A percentile compares a stretch with the other conserved stretches of the same genome.
Conservation (phyloP, 2,888 invertebrate genomes). For the Notocelia uddmanniana region DNA sequence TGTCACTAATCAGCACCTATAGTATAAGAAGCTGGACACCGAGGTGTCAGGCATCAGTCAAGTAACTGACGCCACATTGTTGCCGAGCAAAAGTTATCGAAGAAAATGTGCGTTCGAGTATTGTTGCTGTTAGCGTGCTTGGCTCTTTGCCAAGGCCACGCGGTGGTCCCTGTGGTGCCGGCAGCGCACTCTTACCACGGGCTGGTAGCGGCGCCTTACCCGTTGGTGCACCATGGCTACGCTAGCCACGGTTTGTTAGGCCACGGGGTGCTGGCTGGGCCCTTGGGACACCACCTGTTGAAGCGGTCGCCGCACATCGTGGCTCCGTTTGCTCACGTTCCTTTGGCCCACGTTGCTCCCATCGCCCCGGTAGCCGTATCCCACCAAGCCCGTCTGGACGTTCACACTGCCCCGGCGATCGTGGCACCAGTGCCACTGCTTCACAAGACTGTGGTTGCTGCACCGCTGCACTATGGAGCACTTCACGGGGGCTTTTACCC, state of each 20-base stretch:
- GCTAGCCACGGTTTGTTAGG: slow-evolving; percentile 48
- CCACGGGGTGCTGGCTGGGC: slow-evolving; percentile 50
- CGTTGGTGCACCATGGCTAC: slow-evolving; percentile 57
- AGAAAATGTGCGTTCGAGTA: slow-evolving; percentile 61
- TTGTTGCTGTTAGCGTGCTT: slow-evolving; percentile 62
- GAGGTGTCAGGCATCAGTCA: slow-evolving; percentile 59
- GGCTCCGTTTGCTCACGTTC: slow-evolving; percentile 57
- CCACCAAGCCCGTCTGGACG: slow-evolving; percentile 83
- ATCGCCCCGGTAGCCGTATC: slow-evolving; percentile 78
- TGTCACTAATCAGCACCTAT: slow-evolving; percentile 67
- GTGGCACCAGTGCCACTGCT: slow-evolving; percentile 62
- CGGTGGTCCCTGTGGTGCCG: slow-evolving; percentile 63
- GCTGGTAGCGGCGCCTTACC: slow-evolving; percentile 62
- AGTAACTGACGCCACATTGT: slow-evolving; percentile 49
- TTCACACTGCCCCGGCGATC: slow-evolving; percentile 68
- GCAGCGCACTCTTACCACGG: slow-evolving; percentile 57
- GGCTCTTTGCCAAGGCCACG: slow-evolving; percentile 64
- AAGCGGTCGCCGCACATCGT: slow-evolving; percentile 72
- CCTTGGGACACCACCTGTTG: slow-evolving; percentile 64
- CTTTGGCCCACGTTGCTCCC: slow-evolving; percentile 50
- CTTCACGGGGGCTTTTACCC: slow-evolving; percentile 51
- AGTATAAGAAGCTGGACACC: slow-evolving; percentile 70
- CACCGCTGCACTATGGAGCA: slow-evolving; percentile 55
- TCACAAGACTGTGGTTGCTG: slow-evolving; percentile 54
- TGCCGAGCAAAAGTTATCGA: slow-evolving; percentile 31